Conservation (phyloP, 2,888 invertebrate genomes). For the Sesia bembeciformis region DNA sequence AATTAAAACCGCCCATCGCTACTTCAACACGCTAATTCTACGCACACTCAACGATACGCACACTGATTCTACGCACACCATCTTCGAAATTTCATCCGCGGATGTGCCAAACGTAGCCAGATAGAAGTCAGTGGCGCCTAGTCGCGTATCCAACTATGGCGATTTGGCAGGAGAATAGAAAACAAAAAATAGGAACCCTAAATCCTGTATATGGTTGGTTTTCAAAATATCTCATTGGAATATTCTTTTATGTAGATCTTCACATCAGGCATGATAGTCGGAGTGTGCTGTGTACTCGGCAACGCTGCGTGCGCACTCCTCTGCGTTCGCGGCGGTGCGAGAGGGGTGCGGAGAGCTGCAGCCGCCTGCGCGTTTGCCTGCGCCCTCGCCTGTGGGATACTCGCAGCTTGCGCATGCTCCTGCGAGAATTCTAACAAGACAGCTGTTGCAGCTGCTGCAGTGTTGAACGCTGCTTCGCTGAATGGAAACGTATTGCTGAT, state of each 20-base stretch:
- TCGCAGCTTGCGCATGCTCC: constrained; percentile 52
- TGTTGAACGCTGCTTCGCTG: constrained; percentile 54
- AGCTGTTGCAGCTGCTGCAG: constrained; percentile 57
- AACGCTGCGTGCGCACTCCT: constrained; percentile 51
- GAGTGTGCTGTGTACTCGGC: constrained; percentile 55
- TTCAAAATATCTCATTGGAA: too few relatives aligned
- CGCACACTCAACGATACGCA: too few relatives aligned
- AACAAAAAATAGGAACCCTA: too few relatives aligned
- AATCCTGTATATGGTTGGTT: too few relatives aligned
- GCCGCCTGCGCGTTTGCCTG: constrained; percentile 51
- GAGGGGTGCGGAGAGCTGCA: constrained; percentile 48
- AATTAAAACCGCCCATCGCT: too few relatives aligned
- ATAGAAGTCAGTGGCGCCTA: too few relatives aligned
- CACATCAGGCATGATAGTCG: constrained; percentile 58
- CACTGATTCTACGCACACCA: too few relatives aligned
- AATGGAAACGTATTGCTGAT: constrained; percentile 63
- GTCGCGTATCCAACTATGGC: too few relatives aligned
- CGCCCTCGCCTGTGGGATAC: constrained; percentile 43
- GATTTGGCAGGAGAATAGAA: too few relatives aligned
- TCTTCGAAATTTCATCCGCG: too few relatives aligned
- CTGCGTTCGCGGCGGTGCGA: constrained; percentile 45
- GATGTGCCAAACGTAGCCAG: too few relatives aligned
- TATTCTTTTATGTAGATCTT: constrained; percentile 36
- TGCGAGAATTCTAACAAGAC: constrained; percentile 35
- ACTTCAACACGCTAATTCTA: too few relatives aligned